A percentile compares a stretch with the other conserved stretches of the same genome.
phyloP scores from a whole-genome alignment of 1,140 invertebrate species.

The Dendrolimus punctatus region DNA sequence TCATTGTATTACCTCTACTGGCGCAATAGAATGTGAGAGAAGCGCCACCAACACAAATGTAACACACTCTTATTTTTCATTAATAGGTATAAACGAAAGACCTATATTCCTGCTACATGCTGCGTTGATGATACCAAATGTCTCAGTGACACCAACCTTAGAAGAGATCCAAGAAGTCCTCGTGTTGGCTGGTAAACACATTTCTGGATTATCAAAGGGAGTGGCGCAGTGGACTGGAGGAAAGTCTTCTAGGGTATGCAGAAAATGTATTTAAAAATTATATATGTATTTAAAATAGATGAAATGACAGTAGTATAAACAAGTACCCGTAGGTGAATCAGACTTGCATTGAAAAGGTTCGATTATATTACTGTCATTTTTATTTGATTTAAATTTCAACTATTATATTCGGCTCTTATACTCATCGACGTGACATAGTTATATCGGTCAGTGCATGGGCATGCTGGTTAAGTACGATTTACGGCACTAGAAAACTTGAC shows the following conservation, averaged over 20 bases:
- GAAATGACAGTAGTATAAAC: no score
- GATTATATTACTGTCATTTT: no score
- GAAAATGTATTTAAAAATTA: constrained; percentile 1
- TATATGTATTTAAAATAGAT: not conserved
- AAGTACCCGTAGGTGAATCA: no score
- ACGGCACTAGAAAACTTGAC: no score
- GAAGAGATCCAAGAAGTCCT: constrained; percentile 94
- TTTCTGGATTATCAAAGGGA: constrained; percentile 90
- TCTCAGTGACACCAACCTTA: constrained; percentile 88
- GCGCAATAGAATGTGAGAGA: no score
- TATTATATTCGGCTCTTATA: no score
- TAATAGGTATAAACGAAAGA: constrained; percentile 42
- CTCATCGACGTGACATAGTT: no score
- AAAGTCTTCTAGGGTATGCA: constrained; percentile 64
- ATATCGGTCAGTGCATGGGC: no score
- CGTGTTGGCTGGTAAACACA: constrained; percentile 86
- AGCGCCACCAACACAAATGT: not conserved
- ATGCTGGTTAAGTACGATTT: no score
- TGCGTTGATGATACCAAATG: constrained; percentile 88
- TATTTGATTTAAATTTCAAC: no score
- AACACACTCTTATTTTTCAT: constrained; percentile 8
- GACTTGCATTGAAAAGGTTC: no score
- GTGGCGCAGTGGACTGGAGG: constrained; percentile 92
- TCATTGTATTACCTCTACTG: no score
- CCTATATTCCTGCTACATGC: constrained; percentile 85